phyloP scores from a whole-genome alignment of 2,113 vertebrate genomes.

The Thalassoma bifasciatum region DNA sequence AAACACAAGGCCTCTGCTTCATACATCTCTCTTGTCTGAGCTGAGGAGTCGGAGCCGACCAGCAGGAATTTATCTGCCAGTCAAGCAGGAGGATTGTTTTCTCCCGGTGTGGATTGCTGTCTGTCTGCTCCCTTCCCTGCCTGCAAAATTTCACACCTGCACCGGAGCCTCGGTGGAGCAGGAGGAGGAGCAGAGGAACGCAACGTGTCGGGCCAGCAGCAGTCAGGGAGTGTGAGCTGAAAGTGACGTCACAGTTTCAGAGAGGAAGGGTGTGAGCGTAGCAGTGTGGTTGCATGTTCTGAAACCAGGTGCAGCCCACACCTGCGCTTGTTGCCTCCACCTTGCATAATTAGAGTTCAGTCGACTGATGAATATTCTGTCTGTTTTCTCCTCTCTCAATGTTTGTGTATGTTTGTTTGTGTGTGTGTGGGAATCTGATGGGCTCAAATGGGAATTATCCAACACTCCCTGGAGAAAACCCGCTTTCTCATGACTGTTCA shows the following conservation, averaged over 20 bases:
- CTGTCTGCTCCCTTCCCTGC: no score
- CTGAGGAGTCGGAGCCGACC: conserved; percentile 28
- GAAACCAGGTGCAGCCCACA: conserved; percentile 81
- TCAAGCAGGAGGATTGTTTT: conserved; percentile 51
- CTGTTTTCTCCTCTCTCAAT: conserved; percentile 48
- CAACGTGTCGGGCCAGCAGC: conserved; percentile 16
- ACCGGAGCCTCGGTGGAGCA: conserved; percentile 35
- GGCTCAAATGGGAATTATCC: conserved; percentile 80
- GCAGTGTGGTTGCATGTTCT: conserved; percentile 38
- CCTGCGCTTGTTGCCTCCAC: conserved; percentile 76
- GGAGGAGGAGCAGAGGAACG: conserved; percentile 38
- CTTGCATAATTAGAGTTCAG: conserved; percentile 82
- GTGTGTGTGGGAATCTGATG: conserved; percentile 52
- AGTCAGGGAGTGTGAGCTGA: conserved; percentile 16
- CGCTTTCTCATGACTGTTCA: conserved; percentile 49
- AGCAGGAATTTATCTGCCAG: conserved; percentile 49
- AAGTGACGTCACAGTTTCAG: conserved; percentile 57
- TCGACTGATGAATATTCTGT: conserved; percentile 81
- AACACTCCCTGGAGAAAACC: conserved; percentile 65
- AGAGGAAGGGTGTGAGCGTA: conserved; percentile 58
- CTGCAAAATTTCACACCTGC: conserved; percentile 66
- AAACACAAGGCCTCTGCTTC: conserved; percentile 45
- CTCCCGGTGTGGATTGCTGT: conserved; percentile 40
- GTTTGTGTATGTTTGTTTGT: conserved; percentile 46
- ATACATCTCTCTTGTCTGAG: conserved; percentile 41